Evolutionary conservation across 2,113 vertebrate species (phyloP).

Genomic region (Mustela nigripes): DNA sequence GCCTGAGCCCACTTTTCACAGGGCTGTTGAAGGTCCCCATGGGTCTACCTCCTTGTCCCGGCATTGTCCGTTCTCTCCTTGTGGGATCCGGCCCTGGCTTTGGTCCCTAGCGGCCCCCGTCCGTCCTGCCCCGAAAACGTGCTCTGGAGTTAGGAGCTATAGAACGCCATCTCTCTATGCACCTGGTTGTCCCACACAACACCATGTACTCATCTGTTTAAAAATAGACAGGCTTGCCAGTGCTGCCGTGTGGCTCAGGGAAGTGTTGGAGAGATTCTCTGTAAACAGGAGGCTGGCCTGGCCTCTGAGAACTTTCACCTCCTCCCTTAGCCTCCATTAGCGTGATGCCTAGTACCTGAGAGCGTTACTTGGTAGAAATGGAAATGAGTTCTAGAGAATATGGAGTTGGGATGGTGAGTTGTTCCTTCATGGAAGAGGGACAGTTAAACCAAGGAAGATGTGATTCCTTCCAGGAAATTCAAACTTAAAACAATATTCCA

Average conservation of each 20-base stretch:
- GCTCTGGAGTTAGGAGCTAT: background rate
- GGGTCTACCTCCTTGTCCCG: too few species aligned
- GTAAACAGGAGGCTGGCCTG: background rate
- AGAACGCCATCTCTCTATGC: background rate
- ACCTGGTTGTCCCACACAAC: background rate
- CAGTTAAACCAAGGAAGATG: background rate
- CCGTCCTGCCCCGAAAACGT: background rate
- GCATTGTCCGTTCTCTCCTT: too few species aligned
- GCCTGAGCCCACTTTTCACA: background rate
- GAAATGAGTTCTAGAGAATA: background rate
- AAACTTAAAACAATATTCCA: background rate
- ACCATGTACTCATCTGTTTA: background rate
- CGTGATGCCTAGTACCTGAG: background rate
- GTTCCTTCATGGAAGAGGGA: background rate
- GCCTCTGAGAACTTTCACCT: background rate
- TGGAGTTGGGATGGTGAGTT: background rate
- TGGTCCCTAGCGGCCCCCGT: background rate
- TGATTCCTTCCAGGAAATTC: background rate
- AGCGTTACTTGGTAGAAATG: background rate
- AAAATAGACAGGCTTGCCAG: background rate
- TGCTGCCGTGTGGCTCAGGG: background rate
- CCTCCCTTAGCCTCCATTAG: background rate
- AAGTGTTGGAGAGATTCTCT: background rate
- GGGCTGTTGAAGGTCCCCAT: too few species aligned
- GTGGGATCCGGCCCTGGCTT: background rate